These are phyloP conservation scores for Pipistrellus kuhlii DNA, from an alignment of 2,797 vertebrate genomes.

Conservation along the genomic window DNA sequence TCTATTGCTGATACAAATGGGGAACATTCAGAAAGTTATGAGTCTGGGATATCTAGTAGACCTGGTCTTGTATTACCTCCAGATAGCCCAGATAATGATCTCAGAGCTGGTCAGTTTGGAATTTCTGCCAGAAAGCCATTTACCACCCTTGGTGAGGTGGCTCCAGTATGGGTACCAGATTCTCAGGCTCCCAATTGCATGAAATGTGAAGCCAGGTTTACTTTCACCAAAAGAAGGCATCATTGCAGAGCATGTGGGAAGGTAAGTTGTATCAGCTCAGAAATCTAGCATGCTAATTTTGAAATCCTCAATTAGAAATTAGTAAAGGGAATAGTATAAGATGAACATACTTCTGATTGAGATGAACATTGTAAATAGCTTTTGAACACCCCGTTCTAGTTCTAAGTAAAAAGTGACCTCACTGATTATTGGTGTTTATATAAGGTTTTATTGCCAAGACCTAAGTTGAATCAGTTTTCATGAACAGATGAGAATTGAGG, in stretches of 20 bases:
- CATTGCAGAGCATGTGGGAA: constrained; percentile 98
- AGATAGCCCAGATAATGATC: constrained; percentile 97
- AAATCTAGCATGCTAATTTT: constrained; percentile 7
- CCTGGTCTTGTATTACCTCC: constrained; percentile 89
- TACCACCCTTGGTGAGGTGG: constrained; percentile 93
- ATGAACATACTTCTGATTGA: constrained; percentile 44
- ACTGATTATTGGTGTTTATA: constrained; percentile 13
- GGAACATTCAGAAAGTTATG: constrained; percentile 88
- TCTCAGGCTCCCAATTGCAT: constrained; percentile 97
- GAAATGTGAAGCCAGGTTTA: constrained; percentile 98
- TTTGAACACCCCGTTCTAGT: constrained; percentile 44
- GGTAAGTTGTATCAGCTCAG: constrained; percentile 87
- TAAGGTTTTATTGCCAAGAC: background rate
- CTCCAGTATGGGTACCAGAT: constrained; percentile 97
- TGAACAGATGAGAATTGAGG: constrained; percentile 70
- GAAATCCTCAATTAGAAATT: constrained; percentile 37
- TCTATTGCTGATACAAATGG: constrained; percentile 86
- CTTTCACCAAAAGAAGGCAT: constrained; percentile 98
- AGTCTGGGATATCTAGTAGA: constrained; percentile 87
- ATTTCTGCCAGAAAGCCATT: constrained; percentile 90
- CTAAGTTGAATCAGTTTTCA: constrained; percentile 54
- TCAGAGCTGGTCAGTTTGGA: constrained; percentile 95
- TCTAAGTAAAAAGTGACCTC: constrained; percentile 38
- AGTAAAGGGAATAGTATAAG: constrained; percentile 31
- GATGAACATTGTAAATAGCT: constrained; percentile 25